Evolutionary conservation across 2,797 vertebrate genomes (phyloP).

Genomic region (Cheirogaleus major): DNA sequence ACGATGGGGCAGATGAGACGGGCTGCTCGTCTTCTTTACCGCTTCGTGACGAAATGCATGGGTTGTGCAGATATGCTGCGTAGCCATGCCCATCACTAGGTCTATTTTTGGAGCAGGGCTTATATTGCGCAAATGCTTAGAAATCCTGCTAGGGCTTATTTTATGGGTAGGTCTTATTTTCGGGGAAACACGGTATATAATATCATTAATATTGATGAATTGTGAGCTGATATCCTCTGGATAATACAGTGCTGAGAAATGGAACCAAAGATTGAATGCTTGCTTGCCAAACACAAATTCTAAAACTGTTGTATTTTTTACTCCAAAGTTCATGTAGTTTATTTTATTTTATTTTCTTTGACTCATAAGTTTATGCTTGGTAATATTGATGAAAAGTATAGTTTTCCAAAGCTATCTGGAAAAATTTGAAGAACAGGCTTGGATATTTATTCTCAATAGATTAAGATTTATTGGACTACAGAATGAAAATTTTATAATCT

Average conservation of each 20-base stretch:
- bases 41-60: too few relatives aligned
- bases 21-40: too few relatives aligned
- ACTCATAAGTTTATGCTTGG: background rate
- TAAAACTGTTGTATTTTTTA: background rate
- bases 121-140: too few relatives aligned
- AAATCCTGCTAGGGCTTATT: too few relatives aligned
- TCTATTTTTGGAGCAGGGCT: too few relatives aligned
- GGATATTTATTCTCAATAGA: background rate
- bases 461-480: background rate
- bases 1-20: too few relatives aligned
- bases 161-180: too few relatives aligned
- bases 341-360: constrained; percentile 6
- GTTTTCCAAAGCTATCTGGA: background rate
- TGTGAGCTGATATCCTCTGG: background rate
- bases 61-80: too few relatives aligned
- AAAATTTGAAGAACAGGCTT: background rate
- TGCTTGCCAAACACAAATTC: background rate
- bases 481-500: background rate
- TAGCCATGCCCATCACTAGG: too few relatives aligned
- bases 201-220: background rate
- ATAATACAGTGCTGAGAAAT: background rate
- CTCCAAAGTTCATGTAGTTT: background rate
- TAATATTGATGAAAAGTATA: background rate
- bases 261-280: background rate
- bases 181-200: background rate